phyloP scores from a whole-genome alignment of 1,140 invertebrate species.

The Sycophaga agraensis region DNA sequence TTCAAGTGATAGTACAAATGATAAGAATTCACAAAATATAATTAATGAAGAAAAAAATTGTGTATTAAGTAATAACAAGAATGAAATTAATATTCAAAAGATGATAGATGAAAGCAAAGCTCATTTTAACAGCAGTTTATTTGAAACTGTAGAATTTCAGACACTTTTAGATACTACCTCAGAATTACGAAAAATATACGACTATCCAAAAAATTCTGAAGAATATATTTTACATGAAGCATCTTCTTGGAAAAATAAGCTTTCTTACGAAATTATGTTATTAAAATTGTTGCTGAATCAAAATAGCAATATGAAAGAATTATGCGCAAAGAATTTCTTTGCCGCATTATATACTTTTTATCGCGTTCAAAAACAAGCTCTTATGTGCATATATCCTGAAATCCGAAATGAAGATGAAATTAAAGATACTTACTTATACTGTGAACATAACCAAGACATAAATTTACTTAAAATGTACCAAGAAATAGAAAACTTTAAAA shows the following conservation, averaged over 20 bases:
- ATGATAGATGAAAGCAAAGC: conserved; percentile 14
- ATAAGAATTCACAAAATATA: neutral
- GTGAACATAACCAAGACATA: conserved; percentile 23
- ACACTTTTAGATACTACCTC: conserved; percentile 1
- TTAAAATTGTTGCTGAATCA: conserved; percentile 32
- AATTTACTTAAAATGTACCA: conserved; percentile 42
- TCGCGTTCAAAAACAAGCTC: conserved; percentile 43
- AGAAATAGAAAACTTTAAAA: conserved; percentile 48
- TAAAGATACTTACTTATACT: conserved; percentile 40
- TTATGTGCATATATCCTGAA: conserved; percentile 47
- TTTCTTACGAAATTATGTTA: conserved; percentile 44
- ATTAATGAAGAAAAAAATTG: neutral
- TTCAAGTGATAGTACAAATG: neutral
- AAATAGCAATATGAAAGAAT: conserved; percentile 30
- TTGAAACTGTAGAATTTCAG: conserved; percentile 24
- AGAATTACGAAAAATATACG: neutral
- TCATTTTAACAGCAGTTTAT: conserved; percentile 5
- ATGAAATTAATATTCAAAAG: conserved; percentile 24
- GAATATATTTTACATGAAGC: conserved; percentile 32
- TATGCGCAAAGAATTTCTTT: conserved; percentile 34
- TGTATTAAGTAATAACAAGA: neutral
- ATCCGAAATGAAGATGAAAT: conserved; percentile 44
- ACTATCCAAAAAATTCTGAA: conserved; percentile 15
- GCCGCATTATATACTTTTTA: conserved; percentile 39
- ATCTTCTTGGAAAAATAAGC: conserved; percentile 40